phyloP scores from a whole-genome alignment of 2,797 vertebrate genomes.

The Gymnothorax javanicus region DNA sequence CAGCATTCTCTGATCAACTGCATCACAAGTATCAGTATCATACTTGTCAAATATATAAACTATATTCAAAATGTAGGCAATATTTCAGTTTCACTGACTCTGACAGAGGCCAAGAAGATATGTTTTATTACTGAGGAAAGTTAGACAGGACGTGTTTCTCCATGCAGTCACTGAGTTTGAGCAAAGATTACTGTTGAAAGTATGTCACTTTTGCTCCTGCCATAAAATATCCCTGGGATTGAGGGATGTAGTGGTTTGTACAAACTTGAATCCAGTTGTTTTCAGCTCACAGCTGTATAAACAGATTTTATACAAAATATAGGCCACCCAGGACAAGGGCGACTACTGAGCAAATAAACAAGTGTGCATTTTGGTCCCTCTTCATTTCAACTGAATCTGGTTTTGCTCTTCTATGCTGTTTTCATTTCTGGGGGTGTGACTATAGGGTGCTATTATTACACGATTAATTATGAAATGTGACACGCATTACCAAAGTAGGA shows the following conservation, averaged over 20 bases:
- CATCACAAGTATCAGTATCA: background rate
- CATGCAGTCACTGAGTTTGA: background rate
- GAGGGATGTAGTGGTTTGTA: background rate
- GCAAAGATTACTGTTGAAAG: background rate
- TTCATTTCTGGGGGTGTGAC: too few relatives aligned
- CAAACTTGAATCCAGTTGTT: background rate
- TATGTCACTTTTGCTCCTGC: slow-evolving; percentile 1
- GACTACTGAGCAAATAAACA: background rate
- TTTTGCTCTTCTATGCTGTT: background rate
- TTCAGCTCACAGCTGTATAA: background rate
- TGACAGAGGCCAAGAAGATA: background rate
- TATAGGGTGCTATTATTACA: too few relatives aligned
- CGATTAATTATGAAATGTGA: too few relatives aligned
- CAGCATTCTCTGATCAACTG: background rate
- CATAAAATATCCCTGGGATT: background rate
- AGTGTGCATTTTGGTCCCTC: background rate
- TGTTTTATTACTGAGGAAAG: background rate
- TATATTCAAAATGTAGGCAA: too few relatives aligned
- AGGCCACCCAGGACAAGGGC: background rate
- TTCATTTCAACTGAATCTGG: background rate
- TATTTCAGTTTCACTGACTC: background rate
- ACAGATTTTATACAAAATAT: background rate
- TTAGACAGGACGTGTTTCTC: background rate
- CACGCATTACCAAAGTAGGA: too few relatives aligned
- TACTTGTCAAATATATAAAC: background rate